Conservation (phyloP, 2,113 vertebrate genomes). For the Empidonax alnorum region DNA sequence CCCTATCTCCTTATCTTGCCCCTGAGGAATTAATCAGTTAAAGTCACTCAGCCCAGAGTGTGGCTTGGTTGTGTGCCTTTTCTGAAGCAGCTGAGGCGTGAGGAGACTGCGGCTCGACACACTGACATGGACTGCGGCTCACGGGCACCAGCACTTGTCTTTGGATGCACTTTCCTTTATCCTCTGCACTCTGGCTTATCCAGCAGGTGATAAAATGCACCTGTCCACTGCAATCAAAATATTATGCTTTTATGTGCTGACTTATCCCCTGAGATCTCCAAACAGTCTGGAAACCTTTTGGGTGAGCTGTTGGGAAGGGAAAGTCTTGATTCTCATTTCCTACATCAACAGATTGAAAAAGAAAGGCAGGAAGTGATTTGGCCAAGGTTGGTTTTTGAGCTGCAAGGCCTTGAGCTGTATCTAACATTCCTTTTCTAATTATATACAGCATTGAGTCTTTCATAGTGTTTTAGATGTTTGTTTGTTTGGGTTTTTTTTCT, state of each 20-base stretch:
- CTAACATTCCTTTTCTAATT: neutral
- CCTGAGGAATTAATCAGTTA: constrained; percentile 70
- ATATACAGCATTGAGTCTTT: neutral
- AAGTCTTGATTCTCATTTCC: neutral
- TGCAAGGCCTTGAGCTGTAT: neutral
- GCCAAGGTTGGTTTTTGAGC: neutral
- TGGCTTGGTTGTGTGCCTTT: constrained; percentile 65
- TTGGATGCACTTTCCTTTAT: constrained; percentile 16
- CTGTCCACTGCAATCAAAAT: neutral
- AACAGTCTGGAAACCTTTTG: neutral
- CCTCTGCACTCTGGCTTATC: neutral
- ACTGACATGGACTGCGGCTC: constrained; percentile 24
- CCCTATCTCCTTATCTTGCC: constrained; percentile 72
- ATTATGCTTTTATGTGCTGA: neutral
- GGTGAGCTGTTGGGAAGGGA: neutral
- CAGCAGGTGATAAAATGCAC: neutral
- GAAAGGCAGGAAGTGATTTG: neutral
- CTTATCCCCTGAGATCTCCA: neutral
- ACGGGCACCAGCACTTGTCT: neutral
- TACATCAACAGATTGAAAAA: neutral
- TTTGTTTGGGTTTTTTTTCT: neutral
- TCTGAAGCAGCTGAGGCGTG: constrained; percentile 65
- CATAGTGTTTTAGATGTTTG: neutral
- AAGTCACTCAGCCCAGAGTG: constrained; percentile 59
- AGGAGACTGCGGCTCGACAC: constrained; percentile 64